Conservation (phyloP, 2,113 vertebrate species). For the Illadopsis cleaveri region DNA sequence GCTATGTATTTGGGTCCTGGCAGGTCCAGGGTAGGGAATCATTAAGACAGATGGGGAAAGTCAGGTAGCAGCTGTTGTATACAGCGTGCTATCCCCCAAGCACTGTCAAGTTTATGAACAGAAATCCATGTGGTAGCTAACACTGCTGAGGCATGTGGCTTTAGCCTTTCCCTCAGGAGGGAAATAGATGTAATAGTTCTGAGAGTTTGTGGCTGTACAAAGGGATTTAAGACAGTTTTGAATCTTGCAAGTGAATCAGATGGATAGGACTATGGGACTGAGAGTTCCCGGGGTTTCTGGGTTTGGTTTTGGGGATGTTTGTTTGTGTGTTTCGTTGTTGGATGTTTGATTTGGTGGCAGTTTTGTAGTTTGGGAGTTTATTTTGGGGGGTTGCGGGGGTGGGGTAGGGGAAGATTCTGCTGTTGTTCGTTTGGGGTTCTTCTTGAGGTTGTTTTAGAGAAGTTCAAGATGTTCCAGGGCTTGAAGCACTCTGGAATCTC, state of each 20-base stretch:
- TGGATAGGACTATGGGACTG: not conserved
- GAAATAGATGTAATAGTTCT: not conserved
- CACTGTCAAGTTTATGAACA: not conserved
- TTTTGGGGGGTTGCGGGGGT: rapidly evolving
- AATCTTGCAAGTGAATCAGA: not conserved
- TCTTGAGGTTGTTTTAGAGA: not conserved
- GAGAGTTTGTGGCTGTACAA: not conserved
- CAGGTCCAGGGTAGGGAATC: not conserved
- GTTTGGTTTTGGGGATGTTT: not conserved
- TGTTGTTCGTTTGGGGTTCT: not conserved
- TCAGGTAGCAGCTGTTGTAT: not conserved
- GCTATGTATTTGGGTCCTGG: not conserved
- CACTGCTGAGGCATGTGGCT: not conserved
- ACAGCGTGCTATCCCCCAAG: not conserved
- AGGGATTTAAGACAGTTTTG: not conserved
- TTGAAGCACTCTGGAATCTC: not conserved
- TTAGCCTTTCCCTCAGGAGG: not conserved
- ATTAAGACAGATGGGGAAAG: not conserved
- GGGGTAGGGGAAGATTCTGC: not conserved
- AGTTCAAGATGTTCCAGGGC: not conserved
- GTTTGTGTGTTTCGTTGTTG: not conserved
- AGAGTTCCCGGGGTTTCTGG: not conserved
- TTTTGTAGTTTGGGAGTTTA: not conserved
- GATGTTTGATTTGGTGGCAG: not conserved
- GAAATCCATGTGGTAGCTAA: not conserved